Evolutionary conservation across 2,888 invertebrate species (phyloP), one percentile per base, ranked within the genome.

Genomic region (Meteorus cinctellus): DNA sequence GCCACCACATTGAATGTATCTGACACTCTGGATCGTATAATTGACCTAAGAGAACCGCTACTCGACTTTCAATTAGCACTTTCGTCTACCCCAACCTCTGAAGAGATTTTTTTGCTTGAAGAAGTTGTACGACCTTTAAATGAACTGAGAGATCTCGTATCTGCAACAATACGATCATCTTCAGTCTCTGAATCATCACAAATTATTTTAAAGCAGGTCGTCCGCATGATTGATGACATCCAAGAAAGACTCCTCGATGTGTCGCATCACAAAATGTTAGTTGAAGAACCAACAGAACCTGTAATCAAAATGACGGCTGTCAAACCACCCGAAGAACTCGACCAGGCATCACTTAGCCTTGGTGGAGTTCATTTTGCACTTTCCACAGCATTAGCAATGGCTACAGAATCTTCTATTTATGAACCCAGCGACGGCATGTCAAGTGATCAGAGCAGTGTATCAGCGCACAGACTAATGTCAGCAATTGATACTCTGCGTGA

Each of bases 121-220:
- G 91, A 91, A 76, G 88, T 93, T 34, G 90, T 91, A 16, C 89
- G 91, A 31, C 92, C 94, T 2, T 90, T 95, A 51, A 92, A 92
- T 81, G 90, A 91, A 41, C 88, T 95, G 29, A 94, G 94, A 83
- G 92, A 93, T 82, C 92, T 93, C 31, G 86, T 95, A 5, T 92
- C 92, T 24, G 92, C 94, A 1, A 92, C 94, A 51, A 93, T 94
- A 86, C 93, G 93, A 85, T 94, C 94, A 84, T 92, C 94, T 51
- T 74, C 81, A 34, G 78, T 77, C 24, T 79, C 80, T 1, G 84
- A 83, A 48, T 69, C 80, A 5, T 77, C 77, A 0, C 77, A 81
- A 8, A 45, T 78, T 16, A 79, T 78, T 12, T 80, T 87, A n/a
- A 79, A 79, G 45, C 79, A 82, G 5, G 81, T 87, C 36, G 70